Conservation (phyloP, 2,797 vertebrate genomes). For the Pipistrellus nathusii region DNA sequence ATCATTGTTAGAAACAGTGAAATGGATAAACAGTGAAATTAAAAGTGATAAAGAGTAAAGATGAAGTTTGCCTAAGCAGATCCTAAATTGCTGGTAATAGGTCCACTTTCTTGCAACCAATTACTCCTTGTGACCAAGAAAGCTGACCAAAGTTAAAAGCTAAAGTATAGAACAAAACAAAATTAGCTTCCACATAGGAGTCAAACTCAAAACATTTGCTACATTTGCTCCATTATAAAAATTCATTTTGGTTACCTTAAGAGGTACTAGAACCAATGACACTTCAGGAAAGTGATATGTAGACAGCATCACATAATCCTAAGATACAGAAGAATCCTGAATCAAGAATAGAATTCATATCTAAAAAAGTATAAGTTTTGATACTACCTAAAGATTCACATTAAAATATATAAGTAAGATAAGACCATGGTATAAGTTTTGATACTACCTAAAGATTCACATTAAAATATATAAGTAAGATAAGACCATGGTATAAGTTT, state of each 20-base stretch:
- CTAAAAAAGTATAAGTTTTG: conserved; percentile 46
- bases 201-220: conserved; percentile 26
- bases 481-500: conserved; percentile 26
- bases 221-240: conserved; percentile 25
- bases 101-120: conserved; percentile 27
- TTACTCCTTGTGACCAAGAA: conserved; percentile 46
- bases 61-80: not conserved
- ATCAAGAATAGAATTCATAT: conserved; percentile 32
- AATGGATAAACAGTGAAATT: conserved; percentile 29
- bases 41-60: conserved; percentile 10
- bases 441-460: conserved; percentile 41
- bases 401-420: conserved; percentile 49
- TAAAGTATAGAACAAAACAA: conserved; percentile 60
- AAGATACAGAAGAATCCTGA: conserved; percentile 52
- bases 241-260: conserved; percentile 22
- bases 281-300: not conserved
- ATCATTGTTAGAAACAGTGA: conserved; percentile 26
- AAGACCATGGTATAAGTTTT: conserved; percentile 17
- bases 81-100: not conserved
- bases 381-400: conserved; percentile 43
- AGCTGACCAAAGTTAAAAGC: not conserved
- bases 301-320: conserved; percentile 1
- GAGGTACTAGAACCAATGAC: conserved; percentile 1
- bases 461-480: conserved; percentile 49
- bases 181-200: conserved; percentile 21